Conservation (phyloP, 2,888 invertebrate species). For the Synanthedon vespiformis region DNA sequence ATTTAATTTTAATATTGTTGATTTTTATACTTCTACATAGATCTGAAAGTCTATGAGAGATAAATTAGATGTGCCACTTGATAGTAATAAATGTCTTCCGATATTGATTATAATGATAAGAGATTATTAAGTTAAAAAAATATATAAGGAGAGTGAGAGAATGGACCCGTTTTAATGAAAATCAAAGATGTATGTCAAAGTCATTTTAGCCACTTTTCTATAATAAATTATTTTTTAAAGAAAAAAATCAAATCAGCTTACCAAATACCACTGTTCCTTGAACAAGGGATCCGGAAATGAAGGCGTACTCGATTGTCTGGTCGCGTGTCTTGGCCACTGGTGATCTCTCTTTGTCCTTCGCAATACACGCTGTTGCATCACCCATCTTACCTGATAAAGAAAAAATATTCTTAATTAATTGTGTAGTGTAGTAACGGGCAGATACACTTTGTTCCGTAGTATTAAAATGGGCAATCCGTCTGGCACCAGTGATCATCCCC, state of each 20-base stretch:
- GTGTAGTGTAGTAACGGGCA: not conserved
- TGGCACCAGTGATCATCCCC: too few relatives aligned
- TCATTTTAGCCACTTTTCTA: not conserved
- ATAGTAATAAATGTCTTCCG: too few relatives aligned
- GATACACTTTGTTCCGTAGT: too few relatives aligned
- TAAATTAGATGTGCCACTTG: too few relatives aligned
- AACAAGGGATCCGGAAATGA: conserved; percentile 91
- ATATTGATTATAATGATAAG: too few relatives aligned
- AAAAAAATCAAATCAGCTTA: conserved; percentile 71
- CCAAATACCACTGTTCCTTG: conserved; percentile 97
- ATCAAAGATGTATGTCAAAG: not conserved
- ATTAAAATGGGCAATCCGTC: too few relatives aligned
- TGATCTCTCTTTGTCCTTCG: conserved; percentile 88
- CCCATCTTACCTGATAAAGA: conserved; percentile 85
- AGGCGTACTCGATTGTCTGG: conserved; percentile 59
- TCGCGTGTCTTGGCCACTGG: conserved; percentile 56
- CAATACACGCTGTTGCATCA: conserved; percentile 92
- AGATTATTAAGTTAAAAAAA: too few relatives aligned
- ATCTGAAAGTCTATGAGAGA: too few relatives aligned
- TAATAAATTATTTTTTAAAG: not conserved
- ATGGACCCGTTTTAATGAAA: not conserved
- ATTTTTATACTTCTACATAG: too few relatives aligned
- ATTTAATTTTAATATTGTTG: too few relatives aligned
- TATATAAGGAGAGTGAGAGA: too few relatives aligned
- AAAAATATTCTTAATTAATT: not conserved